Percentiles rank a stretch among this genome's conserved stretches.
These are phyloP conservation scores for Neomicropteryx cornuta DNA, from an alignment of 1,140 invertebrate genomes.

Conservation along the genomic window DNA sequence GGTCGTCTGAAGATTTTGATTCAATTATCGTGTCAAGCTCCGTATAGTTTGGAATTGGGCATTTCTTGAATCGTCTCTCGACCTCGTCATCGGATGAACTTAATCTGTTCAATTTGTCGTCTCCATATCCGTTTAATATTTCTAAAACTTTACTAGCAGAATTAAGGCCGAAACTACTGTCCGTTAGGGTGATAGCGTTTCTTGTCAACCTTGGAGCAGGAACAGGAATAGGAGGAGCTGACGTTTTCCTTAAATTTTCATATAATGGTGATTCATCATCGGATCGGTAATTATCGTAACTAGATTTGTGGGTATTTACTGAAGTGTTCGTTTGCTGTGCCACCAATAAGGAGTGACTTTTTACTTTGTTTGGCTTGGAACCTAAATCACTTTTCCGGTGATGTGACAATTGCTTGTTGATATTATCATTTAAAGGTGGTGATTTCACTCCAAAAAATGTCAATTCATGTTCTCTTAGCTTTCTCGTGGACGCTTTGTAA, in stretches of 20 bases:
- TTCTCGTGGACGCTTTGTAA: constrained; percentile 19
- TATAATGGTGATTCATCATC: background rate
- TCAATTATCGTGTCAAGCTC: constrained; percentile 35
- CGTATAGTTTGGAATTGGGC: constrained; percentile 1
- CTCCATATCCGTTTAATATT: constrained; percentile 40
- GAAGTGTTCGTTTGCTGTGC: background rate
- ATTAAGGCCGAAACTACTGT: constrained; percentile 38
- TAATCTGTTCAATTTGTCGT: constrained; percentile 27
- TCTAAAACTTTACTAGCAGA: constrained; percentile 41
- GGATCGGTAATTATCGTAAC: background rate
- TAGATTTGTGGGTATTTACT: constrained; percentile 3
- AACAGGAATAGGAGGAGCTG: background rate
- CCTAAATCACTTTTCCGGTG: background rate
- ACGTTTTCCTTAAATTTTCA: background rate
- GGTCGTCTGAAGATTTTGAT: constrained; percentile 26
- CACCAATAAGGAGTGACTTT: background rate
- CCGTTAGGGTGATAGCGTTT: constrained; percentile 17
- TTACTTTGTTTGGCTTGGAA: background rate
- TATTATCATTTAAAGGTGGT: background rate
- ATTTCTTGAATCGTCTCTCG: constrained; percentile 4
- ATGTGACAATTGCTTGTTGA: background rate
- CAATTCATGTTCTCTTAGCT: constrained; percentile 30
- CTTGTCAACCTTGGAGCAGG: constrained; percentile 4
- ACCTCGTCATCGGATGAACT: constrained; percentile 23
- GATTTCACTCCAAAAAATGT: constrained; percentile 30